These are phyloP conservation scores for Harlomillsia oculata DNA, from an alignment of 1,140 invertebrate species.

Conservation along the genomic window DNA sequence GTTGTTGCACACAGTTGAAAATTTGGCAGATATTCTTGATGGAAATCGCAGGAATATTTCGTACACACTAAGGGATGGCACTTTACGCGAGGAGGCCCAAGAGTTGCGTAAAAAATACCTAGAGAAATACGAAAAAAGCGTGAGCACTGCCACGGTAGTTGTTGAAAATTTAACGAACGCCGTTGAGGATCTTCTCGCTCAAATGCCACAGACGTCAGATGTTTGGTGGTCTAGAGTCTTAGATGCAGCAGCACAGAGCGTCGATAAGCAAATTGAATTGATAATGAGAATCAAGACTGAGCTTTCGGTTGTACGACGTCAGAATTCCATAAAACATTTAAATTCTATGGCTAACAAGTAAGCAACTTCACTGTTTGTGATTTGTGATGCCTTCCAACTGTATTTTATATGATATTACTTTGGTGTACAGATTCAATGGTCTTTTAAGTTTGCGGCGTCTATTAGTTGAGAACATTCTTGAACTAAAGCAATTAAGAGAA, in stretches of 20 bases:
- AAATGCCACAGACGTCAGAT: conserved; percentile 16
- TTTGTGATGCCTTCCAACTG: background rate
- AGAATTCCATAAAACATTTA: no score
- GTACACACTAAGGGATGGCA: conserved; percentile 47
- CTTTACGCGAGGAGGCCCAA: conserved; percentile 44
- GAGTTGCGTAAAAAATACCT: conserved; percentile 54
- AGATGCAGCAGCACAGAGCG: conserved; percentile 29
- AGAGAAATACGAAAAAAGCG: conserved; percentile 41
- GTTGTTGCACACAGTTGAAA: conserved; percentile 59
- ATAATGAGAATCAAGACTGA: conserved; percentile 43
- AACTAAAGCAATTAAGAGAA: conserved; percentile 41
- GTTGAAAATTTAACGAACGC: conserved; percentile 25
- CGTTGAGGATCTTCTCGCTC: conserved; percentile 36
- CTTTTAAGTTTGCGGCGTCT: conserved; percentile 41
- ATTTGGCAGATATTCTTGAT: conserved; percentile 50
- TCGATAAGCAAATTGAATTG: conserved; percentile 38
- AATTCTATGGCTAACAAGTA: conserved; percentile 14
- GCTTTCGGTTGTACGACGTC: conserved; percentile 35
- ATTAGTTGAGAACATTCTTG: conserved; percentile 42
- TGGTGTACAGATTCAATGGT: conserved; percentile 38
- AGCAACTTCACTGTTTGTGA: background rate
- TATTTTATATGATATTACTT: background rate
- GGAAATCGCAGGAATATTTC: conserved; percentile 38
- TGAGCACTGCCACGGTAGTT: conserved; percentile 28
- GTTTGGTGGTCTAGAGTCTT: conserved; percentile 41